phyloP scores from a whole-genome alignment of 1,140 invertebrate genomes.

The Lepidurus couesii region DNA sequence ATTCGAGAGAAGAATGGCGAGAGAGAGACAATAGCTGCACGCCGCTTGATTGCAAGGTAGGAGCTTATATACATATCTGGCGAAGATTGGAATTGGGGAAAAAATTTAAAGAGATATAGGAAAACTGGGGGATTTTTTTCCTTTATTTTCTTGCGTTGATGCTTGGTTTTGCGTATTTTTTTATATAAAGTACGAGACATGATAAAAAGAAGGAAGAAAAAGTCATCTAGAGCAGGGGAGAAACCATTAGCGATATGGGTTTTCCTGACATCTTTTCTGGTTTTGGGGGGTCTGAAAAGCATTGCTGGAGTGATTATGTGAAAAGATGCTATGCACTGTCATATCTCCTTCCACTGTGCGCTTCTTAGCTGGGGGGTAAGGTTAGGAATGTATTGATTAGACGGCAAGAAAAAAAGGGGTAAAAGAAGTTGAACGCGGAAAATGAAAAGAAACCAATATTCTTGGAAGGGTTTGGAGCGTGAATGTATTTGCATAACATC shows the following conservation, averaged over 20 bases:
- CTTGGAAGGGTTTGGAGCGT: no score
- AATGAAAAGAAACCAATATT: no score
- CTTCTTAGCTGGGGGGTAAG: not conserved
- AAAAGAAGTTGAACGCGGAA: not conserved
- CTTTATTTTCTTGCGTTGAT: not conserved
- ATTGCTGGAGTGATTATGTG: not conserved
- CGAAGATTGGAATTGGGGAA: slow-evolving; percentile 8
- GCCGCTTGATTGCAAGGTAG: not conserved
- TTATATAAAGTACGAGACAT: not conserved
- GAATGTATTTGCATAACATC: not conserved
- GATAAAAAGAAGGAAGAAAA: not conserved
- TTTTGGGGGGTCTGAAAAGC: not conserved
- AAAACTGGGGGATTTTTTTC: not conserved
- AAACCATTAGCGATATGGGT: slow-evolving; percentile 10
- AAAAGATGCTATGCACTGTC: not conserved
- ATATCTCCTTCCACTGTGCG: not conserved
- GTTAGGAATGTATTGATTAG: not conserved
- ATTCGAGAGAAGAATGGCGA: not conserved
- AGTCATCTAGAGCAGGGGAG: not conserved
- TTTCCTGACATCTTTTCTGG: not conserved
- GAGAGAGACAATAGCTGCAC: not conserved
- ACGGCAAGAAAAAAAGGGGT: not conserved
- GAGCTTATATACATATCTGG: slow-evolving; percentile 6
- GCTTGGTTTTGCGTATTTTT: not conserved
- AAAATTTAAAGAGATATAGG: not conserved